Evolutionary conservation across 1,140 invertebrate genomes (phyloP).

Genomic region (Conus ventricosus): DNA sequence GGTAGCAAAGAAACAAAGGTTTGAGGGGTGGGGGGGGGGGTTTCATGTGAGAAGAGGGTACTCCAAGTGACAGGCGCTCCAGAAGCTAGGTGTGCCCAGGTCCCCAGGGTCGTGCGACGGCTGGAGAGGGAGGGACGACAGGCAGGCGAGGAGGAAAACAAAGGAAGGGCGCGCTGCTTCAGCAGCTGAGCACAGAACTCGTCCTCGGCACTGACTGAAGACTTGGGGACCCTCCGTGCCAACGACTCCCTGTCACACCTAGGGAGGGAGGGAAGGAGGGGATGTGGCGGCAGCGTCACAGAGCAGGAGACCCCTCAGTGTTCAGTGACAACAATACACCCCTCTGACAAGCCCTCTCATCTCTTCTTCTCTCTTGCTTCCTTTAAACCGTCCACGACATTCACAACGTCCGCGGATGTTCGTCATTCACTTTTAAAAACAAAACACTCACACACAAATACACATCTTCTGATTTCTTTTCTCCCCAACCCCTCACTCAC

Average conservation of each 20-base stretch:
- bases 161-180: not conserved
- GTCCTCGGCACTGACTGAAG: not conserved
- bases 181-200: slow-evolving; percentile 7
- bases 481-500: not conserved
- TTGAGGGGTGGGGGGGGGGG: not conserved
- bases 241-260: not conserved
- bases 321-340: not conserved
- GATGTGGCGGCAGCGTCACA: not conserved
- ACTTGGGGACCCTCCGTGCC: not conserved
- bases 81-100: not conserved
- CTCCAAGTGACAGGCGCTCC: not conserved
- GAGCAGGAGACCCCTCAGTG: not conserved
- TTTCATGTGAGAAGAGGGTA: not conserved
- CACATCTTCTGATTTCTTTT: slow-evolving; percentile 9
- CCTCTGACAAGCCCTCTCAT: not conserved
- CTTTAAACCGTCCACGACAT: not conserved
- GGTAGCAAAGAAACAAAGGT: not conserved
- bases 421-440: not conserved
- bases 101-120: not conserved
- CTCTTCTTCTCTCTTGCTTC: not conserved
- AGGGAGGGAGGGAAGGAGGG: not conserved
- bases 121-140: not conserved
- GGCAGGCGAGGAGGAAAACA: not conserved
- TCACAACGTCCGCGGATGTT: not conserved
- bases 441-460: not conserved